Base-by-base conservation (phyloP, 2,113 vertebrate species). In the Python bivittatus region DNA sequence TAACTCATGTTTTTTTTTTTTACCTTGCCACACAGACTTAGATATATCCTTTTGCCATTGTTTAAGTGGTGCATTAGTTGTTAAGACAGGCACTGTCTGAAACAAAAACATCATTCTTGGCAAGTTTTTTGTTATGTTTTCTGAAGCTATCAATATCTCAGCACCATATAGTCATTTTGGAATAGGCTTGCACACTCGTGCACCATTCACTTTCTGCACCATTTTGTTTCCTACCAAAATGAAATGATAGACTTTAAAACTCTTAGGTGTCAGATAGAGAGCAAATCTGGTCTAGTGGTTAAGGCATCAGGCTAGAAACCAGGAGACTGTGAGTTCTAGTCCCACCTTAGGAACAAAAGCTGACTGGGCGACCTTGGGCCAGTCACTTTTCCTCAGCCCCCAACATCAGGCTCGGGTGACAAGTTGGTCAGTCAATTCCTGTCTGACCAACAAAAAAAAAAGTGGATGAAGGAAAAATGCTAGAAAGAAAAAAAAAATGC, bases 81-180 rank as follows among this genome's bases (percentile, higher is more conserved):
- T 33, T 5, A 68, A 68, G 33, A 72, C 17, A 72, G 13, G n/a
- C 22, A 79, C 38, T 38, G 33, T 79, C 33, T 17, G 38, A 79
- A 79, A 20, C 33, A 2, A 79, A 79, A 79, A 22, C 33, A 22
- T 79, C 17, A 42, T 20, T 79, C 72, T 79, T 22, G 7, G 2
- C 72, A 79, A 38, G n/a, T 17, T 79, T 68, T 20, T 64, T 95
- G 95, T 96, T 54, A 84, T n/a, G 60, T 91, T 94, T 94, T 95
- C 92, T 88, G 68, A 91, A 94, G 48, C 92, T 94, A 94, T 95
- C 93, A 94, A 92, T 85, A 79, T 92, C 88, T 33, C 33, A 90
- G 42, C 56, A 86, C 52, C 25, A 84, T 9, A 2, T 10, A 91
- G 44, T 95, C 84, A 84, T 95, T 93, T 95, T 92, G 93, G 58